Percentiles rank a stretch among this genome's conserved stretches.
phyloP scores from a whole-genome alignment of 2,113 vertebrate species.

The Lamprotornis superbus region DNA sequence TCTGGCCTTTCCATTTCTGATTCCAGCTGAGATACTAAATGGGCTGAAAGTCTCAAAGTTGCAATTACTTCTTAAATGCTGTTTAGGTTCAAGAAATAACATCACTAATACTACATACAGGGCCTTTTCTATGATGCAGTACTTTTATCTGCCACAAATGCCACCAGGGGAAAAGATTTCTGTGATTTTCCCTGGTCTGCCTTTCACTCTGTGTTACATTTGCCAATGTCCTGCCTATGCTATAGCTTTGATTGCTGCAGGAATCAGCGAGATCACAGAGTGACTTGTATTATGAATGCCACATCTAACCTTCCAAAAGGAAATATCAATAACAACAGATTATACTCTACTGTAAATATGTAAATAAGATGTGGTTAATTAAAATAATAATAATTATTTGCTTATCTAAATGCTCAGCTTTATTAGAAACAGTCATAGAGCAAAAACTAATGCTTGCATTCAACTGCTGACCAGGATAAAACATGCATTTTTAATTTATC shows the following conservation, averaged over 20 bases:
- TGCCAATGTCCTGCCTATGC: neutral
- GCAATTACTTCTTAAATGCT: neutral
- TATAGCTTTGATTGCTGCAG: neutral
- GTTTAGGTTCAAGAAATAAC: neutral
- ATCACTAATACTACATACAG: neutral
- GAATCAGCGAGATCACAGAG: accelerated
- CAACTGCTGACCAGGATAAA: neutral
- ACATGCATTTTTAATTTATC: neutral
- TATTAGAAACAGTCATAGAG: neutral
- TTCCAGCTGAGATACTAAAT: neutral
- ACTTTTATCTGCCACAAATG: neutral
- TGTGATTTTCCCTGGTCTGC: neutral
- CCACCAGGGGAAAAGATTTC: neutral
- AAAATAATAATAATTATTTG: neutral
- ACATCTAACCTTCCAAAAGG: neutral
- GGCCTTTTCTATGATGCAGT: neutral
- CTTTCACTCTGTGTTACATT: neutral
- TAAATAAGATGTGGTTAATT: neutral
- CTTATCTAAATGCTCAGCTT: neutral
- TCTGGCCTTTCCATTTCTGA: neutral
- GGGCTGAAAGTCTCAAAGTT: neutral
- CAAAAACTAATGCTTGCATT: neutral
- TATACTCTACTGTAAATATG: neutral
- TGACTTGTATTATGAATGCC: neutral
- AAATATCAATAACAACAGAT: neutral